phyloP scores from a whole-genome alignment of 2,888 invertebrate species.

The Chalcis sispes region DNA sequence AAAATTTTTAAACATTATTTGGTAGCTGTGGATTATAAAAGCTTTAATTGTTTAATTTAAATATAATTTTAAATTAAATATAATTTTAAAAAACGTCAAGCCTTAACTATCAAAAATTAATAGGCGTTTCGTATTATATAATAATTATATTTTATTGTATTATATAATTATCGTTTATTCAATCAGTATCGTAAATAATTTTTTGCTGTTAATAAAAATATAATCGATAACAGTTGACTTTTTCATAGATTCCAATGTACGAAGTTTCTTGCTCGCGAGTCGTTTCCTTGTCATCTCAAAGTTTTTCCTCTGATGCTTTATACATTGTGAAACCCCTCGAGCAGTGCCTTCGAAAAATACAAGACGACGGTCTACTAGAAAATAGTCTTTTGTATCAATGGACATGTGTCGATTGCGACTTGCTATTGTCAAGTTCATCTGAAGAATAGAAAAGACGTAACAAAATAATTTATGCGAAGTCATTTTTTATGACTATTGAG shows the following conservation, averaged over 20 bases:
- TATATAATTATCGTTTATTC: conserved; percentile 1
- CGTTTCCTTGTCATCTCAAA: conserved; percentile 54
- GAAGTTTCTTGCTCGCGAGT: conserved; percentile 48
- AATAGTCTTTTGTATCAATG: conserved; percentile 66
- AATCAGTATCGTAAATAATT: neutral
- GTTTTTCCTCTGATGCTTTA: conserved; percentile 32
- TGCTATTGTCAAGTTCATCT: conserved; percentile 1
- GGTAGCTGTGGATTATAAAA: too few relatives aligned
- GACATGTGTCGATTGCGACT: conserved; percentile 52
- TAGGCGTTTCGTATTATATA: too few relatives aligned
- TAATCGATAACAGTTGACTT: conserved; percentile 24
- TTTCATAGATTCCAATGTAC: conserved; percentile 25
- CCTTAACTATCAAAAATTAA: too few relatives aligned
- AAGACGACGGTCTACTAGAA: conserved; percentile 69
- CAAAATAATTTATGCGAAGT: conserved; percentile 21
- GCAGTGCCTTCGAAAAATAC: conserved; percentile 73
- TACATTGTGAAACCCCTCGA: conserved; percentile 62
- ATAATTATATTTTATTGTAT: neutral
- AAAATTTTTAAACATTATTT: too few relatives aligned
- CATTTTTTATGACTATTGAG: conserved; percentile 15
- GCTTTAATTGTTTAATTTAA: too few relatives aligned
- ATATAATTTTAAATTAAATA: too few relatives aligned
- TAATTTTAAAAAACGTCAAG: too few relatives aligned
- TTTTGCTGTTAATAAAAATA: conserved; percentile 7
- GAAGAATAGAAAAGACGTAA: conserved; percentile 11